phyloP scores from a whole-genome alignment of 2,888 invertebrate genomes.

The Philaethria dido region DNA sequence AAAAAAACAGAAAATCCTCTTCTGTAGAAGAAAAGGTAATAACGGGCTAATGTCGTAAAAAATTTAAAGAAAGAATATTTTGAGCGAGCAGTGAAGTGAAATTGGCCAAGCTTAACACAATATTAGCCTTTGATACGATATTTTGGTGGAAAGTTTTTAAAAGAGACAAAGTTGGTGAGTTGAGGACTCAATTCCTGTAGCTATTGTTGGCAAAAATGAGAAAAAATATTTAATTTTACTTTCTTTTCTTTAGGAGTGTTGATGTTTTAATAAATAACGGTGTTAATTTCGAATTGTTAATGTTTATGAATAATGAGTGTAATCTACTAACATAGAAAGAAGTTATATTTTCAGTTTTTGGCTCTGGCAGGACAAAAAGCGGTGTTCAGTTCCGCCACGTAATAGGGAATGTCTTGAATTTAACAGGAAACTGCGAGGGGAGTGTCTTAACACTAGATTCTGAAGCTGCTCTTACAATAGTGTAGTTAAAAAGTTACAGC shows the following conservation, averaged over 20 bases:
- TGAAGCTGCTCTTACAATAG: no score
- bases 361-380: no score
- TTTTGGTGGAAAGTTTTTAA: constrained; percentile 30
- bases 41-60: neutral
- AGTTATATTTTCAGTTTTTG: no score
- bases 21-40: neutral
- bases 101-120: constrained; percentile 37
- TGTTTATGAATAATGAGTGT: neutral
- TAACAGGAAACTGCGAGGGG: no score
- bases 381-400: no score
- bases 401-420: no score
- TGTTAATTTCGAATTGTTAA: neutral
- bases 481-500: no score
- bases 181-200: constrained; percentile 14
- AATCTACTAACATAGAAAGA: no score
- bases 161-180: constrained; percentile 29
- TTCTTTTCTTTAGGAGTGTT: neutral
- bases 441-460: no score
- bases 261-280: neutral
- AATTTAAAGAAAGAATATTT: constrained; percentile 20
- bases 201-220: constrained; percentile 5
- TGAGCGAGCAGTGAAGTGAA: constrained; percentile 25
- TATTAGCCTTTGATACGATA: constrained; percentile 38
- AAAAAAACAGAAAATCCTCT: no score
- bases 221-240: constrained; percentile 2